Base-by-base conservation (phyloP, 2,888 invertebrate species). In the Koerneria pararmatus region DNA sequence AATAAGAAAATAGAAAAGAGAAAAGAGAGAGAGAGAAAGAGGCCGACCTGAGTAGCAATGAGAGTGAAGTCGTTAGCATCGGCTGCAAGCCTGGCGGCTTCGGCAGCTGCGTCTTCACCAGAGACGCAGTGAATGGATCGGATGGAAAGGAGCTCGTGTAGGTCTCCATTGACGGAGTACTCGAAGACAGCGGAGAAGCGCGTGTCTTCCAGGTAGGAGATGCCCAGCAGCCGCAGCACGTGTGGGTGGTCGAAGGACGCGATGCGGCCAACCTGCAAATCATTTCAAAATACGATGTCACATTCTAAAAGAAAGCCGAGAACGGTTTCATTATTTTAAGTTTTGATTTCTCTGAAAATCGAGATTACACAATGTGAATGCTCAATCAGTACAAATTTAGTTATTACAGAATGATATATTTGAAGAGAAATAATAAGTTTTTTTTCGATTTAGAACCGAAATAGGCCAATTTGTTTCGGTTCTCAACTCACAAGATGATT, bases 241-340 rank as follows among this genome's bases (percentile, higher is more conserved):
- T 97, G 95, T 0, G 92, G 91, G 86, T 97, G 97, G 71, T 91
- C 89, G 69, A 97, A 86, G 84, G 95, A 93, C 0, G 93, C 91
- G 87, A 95, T 93, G 1, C 62, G 62, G 56, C 49, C 49, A 5
- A 65, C 34, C 65, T 65, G 37, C 15, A 24, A 1, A 1, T n/a
- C 46, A n/a, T n/a, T n/a, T n/a, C n/a, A n/a, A n/a, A n/a, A n/a
- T n/a, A n/a, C n/a, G n/a, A n/a, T n/a, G n/a, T n/a, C n/a, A n/a
- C n/a, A n/a, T n/a, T n/a, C n/a, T n/a, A 51, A 11, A n/a, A n/a
- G n/a, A 24, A 22, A 24, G 24, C 11, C 11, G 46, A 41, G 46
- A 41, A 15, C 46, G n/a, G 11, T 41, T 15, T 41, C 11, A 41
- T 41, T 41, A n/a, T 41, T 11, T 41, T 19, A n/a, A 41, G 46